Conservation (phyloP, 2,797 vertebrate genomes). For the Syngnathus rostellatus region DNA sequence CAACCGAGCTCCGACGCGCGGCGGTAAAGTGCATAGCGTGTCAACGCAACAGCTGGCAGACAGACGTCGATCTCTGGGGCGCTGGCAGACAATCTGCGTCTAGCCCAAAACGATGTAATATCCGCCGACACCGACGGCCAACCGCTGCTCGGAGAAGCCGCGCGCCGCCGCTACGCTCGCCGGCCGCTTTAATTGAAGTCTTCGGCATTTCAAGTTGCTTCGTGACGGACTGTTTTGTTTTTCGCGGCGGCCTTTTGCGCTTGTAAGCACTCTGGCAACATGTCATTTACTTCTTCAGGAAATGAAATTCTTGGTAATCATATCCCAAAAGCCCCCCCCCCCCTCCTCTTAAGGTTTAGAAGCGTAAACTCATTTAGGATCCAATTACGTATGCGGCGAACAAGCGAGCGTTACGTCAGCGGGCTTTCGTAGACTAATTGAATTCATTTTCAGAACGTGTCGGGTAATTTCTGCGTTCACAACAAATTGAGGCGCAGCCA, state of each 20-base stretch:
- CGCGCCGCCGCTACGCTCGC: not conserved
- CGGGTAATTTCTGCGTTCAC: slow-evolving; percentile 12
- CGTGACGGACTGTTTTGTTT: not conserved
- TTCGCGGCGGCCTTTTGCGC: not conserved
- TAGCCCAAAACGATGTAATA: slow-evolving; percentile 12
- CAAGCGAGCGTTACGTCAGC: slow-evolving; percentile 18
- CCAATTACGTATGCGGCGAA: not conserved
- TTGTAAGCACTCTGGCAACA: not conserved
- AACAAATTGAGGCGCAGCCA: slow-evolving; percentile 20
- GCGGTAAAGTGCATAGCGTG: slow-evolving; percentile 14
- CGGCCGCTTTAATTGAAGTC: not conserved
- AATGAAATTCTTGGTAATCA: not conserved
- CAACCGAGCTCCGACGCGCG: slow-evolving; percentile 7
- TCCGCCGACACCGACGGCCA: not conserved
- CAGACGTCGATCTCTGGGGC: slow-evolving; percentile 35
- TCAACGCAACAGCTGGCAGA: slow-evolving; percentile 25
- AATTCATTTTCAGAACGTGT: slow-evolving; percentile 16
- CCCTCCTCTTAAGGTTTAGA: not conserved
- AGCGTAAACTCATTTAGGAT: not conserved
- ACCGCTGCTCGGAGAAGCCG: not conserved
- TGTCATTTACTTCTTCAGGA: not conserved
- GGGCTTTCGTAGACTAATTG: slow-evolving; percentile 16
- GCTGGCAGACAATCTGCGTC: slow-evolving; percentile 16
- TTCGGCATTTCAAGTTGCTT: not conserved
- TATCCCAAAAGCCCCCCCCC: not conserved